These are phyloP conservation scores for Catocala sponsa DNA, from an alignment of 2,888 invertebrate species.

Conservation along the genomic window DNA sequence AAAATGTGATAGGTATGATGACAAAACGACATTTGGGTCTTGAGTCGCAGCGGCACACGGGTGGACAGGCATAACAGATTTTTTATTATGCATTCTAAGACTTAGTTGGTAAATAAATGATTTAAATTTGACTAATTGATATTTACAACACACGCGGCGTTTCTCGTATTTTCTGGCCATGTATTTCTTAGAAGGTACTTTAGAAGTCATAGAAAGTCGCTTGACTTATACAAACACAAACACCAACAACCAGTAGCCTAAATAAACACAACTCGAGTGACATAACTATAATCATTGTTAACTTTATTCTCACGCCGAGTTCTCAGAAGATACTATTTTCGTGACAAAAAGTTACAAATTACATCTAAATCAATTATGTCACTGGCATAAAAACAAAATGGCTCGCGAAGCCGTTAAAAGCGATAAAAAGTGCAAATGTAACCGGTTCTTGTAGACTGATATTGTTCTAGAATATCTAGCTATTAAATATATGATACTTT, in stretches of 20 bases:
- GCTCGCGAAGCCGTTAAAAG: constrained; percentile 15
- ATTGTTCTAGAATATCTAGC: constrained; percentile 1
- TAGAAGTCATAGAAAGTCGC: not conserved
- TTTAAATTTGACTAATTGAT: too few species aligned
- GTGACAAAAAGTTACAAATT: constrained; percentile 50
- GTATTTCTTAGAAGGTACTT: too few species aligned
- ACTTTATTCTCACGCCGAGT: constrained; percentile 36
- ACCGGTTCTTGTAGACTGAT: constrained; percentile 19
- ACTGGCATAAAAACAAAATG: constrained; percentile 39
- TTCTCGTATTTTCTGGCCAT: too few species aligned
- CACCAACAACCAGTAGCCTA: constrained; percentile 5
- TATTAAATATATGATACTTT: too few species aligned
- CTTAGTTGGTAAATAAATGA: too few species aligned
- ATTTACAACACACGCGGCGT: too few species aligned
- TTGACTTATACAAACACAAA: not conserved
- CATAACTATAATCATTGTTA: constrained; percentile 28
- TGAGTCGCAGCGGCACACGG: too few species aligned
- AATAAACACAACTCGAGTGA: constrained; percentile 23
- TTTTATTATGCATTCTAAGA: too few species aligned
- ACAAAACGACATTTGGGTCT: too few species aligned
- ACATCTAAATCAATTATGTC: constrained; percentile 49
- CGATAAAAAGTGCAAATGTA: constrained; percentile 25
- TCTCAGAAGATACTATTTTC: constrained; percentile 38
- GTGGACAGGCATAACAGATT: too few species aligned
- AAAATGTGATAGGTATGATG: too few species aligned